Percentiles rank a stretch among this genome's conserved stretches.
Evolutionary conservation across 2,888 invertebrate genomes (phyloP).

Genomic region (Chydorus sphaericus): DNA sequence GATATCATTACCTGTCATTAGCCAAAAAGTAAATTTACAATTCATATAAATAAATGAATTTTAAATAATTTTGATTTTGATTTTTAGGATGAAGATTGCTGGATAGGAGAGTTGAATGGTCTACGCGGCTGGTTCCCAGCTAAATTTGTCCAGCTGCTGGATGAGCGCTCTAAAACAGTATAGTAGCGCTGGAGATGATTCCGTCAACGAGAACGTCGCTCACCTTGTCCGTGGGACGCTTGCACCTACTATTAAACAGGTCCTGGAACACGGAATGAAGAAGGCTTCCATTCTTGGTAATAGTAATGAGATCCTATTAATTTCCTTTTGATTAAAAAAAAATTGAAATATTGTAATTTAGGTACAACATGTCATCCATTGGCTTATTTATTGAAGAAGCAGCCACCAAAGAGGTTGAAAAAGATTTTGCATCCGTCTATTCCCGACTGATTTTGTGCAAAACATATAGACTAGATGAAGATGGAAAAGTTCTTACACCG

Average conservation of each 20-base stretch:
- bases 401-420: slow-evolving; percentile 87
- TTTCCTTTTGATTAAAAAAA: neutral
- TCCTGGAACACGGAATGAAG: slow-evolving; percentile 88
- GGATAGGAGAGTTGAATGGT: slow-evolving; percentile 95
- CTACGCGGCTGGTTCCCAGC: slow-evolving; percentile 43
- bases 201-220: slow-evolving; percentile 89
- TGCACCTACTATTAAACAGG: slow-evolving; percentile 83
- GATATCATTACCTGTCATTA: slow-evolving; percentile 95
- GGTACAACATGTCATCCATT: slow-evolving; percentile 94
- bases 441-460: slow-evolving; percentile 91
- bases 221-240: slow-evolving; percentile 88
- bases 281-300: slow-evolving; percentile 63
- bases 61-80: too few species aligned
- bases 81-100: slow-evolving; percentile 82
- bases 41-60: neutral
- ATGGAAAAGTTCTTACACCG: slow-evolving; percentile 95
- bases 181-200: slow-evolving; percentile 89
- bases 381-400: slow-evolving; percentile 98
- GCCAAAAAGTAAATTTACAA: slow-evolving; percentile 38
- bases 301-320: neutral
- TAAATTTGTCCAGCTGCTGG: slow-evolving; percentile 43
- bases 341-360: slow-evolving; percentile 20
- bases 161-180: slow-evolving; percentile 87
- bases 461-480: slow-evolving; percentile 95
- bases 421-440: slow-evolving; percentile 95